Conservation (phyloP, 2,888 invertebrate genomes). For the Amphiduros pacificus region DNA sequence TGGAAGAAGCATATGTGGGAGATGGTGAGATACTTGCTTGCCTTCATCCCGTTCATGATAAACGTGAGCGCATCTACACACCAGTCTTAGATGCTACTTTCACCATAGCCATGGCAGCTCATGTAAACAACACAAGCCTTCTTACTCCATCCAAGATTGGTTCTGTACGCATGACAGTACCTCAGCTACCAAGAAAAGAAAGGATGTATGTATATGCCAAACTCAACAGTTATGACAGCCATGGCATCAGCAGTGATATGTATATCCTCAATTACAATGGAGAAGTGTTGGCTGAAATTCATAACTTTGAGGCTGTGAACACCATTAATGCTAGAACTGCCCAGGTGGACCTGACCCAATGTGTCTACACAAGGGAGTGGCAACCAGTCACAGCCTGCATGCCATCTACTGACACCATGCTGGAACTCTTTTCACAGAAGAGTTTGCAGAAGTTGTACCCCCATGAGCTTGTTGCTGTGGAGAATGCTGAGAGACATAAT, state of each 20-base stretch:
- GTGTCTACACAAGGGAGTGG: constrained; percentile 14
- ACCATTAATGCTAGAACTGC: neutral
- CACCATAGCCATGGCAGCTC: constrained; percentile 9
- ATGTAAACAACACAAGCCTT: neutral
- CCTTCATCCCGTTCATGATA: neutral
- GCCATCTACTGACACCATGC: neutral
- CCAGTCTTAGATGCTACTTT: constrained; percentile 6
- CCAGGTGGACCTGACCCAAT: constrained; percentile 2
- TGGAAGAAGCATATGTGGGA: constrained; percentile 2
- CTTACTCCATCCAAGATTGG: constrained; percentile 1
- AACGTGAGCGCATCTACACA: constrained; percentile 4
- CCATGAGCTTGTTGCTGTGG: neutral
- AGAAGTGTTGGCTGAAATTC: constrained; percentile 9
- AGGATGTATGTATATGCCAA: neutral
- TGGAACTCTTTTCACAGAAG: neutral
- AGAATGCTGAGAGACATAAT: neutral
- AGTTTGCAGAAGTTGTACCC: constrained; percentile 12
- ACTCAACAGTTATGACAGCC: neutral
- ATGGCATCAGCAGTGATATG: constrained; percentile 4
- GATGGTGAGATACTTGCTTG: constrained; percentile 8
- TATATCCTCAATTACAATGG: constrained; percentile 5
- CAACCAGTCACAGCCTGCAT: constrained; percentile 7
- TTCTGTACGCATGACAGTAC: neutral
- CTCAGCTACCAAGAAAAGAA: neutral
- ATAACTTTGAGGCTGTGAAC: constrained; percentile 11